These are phyloP conservation scores for Embiotoca jacksoni DNA, from an alignment of 2,113 vertebrate species.

Conservation along the genomic window DNA sequence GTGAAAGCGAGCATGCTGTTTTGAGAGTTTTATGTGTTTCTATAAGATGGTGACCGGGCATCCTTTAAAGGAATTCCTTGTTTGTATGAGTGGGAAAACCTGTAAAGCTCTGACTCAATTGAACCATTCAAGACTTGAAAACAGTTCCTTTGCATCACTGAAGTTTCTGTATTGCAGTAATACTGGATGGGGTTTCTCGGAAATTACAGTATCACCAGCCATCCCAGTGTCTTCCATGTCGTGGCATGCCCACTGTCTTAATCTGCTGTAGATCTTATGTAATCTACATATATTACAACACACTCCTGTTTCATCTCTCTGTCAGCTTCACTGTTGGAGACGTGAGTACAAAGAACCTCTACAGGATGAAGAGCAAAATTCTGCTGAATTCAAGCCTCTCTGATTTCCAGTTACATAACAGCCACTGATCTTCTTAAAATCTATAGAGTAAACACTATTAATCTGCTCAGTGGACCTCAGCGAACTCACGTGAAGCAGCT, in stretches of 20 bases:
- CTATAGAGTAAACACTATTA: conserved; percentile 63
- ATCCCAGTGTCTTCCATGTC: conserved; percentile 25
- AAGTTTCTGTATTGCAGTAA: conserved; percentile 20
- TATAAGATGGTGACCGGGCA: neutral
- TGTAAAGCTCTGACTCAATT: conserved; percentile 42
- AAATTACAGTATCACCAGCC: neutral
- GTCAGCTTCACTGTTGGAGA: neutral
- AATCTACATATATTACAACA: conserved; percentile 13
- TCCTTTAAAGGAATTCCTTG: neutral
- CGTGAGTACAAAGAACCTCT: neutral
- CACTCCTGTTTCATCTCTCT: conserved; percentile 1
- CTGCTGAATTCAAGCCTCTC: conserved; percentile 25
- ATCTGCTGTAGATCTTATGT: neutral
- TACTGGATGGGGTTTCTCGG: neutral
- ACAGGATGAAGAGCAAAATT: conserved; percentile 6
- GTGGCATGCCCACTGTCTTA: conserved; percentile 18
- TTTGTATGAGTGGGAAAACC: conserved; percentile 25
- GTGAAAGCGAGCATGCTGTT: neutral
- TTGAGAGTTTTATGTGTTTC: neutral
- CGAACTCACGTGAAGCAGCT: conserved; percentile 73
- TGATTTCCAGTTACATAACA: conserved; percentile 68
- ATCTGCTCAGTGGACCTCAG: conserved; percentile 53
- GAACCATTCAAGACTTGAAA: conserved; percentile 9
- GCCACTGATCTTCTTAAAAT: conserved; percentile 75
- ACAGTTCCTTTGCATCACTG: conserved; percentile 20